Conservation (phyloP, 2,888 invertebrate species). For the Morinoia aosen region DNA sequence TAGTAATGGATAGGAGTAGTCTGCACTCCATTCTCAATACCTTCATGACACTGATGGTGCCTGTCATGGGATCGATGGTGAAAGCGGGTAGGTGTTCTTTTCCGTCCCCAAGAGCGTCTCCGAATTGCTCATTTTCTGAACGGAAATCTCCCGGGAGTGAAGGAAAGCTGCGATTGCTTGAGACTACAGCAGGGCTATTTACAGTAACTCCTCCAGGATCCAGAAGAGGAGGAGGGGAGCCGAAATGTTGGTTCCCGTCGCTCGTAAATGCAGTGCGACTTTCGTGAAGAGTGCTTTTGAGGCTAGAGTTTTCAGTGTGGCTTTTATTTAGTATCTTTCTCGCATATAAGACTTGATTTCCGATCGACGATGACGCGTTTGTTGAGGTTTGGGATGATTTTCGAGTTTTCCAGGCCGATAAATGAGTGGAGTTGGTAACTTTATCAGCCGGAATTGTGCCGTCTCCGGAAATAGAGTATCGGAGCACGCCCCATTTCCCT, state of each 20-base stretch:
- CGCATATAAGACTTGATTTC: not conserved
- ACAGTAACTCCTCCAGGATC: constrained; percentile 41
- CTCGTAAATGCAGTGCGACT: not conserved
- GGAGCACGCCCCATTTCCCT: constrained; percentile 55
- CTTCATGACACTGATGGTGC: constrained; percentile 44
- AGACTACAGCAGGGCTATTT: not conserved
- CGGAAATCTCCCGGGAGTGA: not conserved
- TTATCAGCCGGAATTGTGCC: constrained; percentile 36
- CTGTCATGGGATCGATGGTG: constrained; percentile 8
- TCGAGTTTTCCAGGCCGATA: not conserved
- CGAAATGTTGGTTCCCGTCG: not conserved
- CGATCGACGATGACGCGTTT: not conserved
- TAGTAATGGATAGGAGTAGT: not conserved
- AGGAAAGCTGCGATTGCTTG: constrained; percentile 7
- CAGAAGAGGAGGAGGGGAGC: constrained; percentile 27
- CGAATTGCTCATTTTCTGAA: constrained; percentile 26
- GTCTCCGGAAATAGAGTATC: constrained; percentile 56
- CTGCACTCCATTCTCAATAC: not conserved
- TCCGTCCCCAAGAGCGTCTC: not conserved
- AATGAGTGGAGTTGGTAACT: not conserved
- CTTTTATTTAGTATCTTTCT: not conserved
- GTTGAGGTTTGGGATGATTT: not conserved
- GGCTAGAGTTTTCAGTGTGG: not conserved
- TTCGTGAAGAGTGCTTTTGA: not conserved
- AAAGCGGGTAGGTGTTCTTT: not conserved